Percentiles rank a stretch among this genome's conserved stretches.
These are phyloP conservation scores for Pogonomyrmex barbatus DNA, from an alignment of 1,140 invertebrate species.

Conservation along the genomic window DNA sequence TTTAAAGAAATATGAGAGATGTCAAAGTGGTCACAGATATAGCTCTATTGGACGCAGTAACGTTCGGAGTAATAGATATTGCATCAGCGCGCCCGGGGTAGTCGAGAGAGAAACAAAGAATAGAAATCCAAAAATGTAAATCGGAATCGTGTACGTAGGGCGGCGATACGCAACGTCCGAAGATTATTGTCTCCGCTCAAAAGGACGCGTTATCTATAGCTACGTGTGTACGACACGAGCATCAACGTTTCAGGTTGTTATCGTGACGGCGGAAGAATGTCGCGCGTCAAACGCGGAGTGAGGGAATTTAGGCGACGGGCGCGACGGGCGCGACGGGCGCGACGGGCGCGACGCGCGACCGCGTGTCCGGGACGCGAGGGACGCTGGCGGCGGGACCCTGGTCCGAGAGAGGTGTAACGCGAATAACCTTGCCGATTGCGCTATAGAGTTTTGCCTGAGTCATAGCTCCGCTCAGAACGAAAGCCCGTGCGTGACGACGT, in stretches of 20 bases:
- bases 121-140: neutral
- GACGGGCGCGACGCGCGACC: neutral
- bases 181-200: constrained; percentile 28
- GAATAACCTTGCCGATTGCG: constrained; percentile 80
- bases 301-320: constrained; percentile 40
- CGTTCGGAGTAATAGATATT: neutral
- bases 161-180: neutral
- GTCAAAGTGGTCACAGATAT: neutral
- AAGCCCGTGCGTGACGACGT: constrained; percentile 74
- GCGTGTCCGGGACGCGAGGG: constrained; percentile 27
- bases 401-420: constrained; percentile 61
- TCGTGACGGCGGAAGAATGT: constrained; percentile 18
- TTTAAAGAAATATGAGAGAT: constrained; percentile 32
- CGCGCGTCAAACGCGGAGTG: neutral
- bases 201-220: constrained; percentile 52
- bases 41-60: neutral
- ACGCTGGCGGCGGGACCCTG: constrained; percentile 63
- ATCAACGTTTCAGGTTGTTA: constrained; percentile 36
- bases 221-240: constrained; percentile 18
- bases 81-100: too few species aligned
- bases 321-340: neutral
- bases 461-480: constrained; percentile 72
- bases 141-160: neutral
- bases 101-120: neutral
- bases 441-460: constrained; percentile 77